A percentile compares a stretch with the other conserved stretches of the same genome.
phyloP scores from a whole-genome alignment of 2,113 vertebrate species.

The Blennius ocellaris region DNA sequence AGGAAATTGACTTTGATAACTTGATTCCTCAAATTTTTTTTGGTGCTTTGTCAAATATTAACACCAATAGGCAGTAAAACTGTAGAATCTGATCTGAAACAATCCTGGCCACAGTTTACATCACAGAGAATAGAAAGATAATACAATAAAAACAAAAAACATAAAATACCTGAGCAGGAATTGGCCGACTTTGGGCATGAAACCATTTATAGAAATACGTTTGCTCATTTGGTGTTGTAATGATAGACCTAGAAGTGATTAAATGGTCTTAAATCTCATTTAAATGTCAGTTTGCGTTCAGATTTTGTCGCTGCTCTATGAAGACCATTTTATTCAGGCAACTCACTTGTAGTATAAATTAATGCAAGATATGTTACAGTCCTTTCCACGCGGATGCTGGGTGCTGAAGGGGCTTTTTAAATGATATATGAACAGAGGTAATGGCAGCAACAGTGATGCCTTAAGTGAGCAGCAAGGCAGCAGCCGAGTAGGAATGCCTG shows the following conservation, averaged over 20 bases:
- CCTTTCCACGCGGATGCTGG: neutral
- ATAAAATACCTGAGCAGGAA: too few relatives aligned
- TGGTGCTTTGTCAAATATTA: too few relatives aligned
- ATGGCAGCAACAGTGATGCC: slow-evolving; percentile 6
- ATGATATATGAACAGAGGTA: slow-evolving; percentile 13
- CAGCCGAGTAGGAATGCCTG: slow-evolving; percentile 16
- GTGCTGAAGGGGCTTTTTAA: slow-evolving; percentile 6
- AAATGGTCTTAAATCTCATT: neutral
- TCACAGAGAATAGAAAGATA: too few relatives aligned
- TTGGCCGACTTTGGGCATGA: too few relatives aligned
- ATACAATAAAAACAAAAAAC: too few relatives aligned
- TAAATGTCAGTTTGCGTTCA: too few relatives aligned
- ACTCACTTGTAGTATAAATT: neutral
- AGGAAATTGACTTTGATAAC: neutral
- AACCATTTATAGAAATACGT: neutral
- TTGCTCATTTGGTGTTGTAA: neutral
- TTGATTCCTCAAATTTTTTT: too few relatives aligned
- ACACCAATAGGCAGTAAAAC: too few relatives aligned
- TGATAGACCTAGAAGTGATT: neutral
- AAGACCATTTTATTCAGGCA: slow-evolving; percentile 11
- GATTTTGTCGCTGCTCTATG: neutral
- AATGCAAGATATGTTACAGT: neutral
- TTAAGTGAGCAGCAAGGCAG: slow-evolving; percentile 37
- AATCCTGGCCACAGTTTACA: too few relatives aligned
- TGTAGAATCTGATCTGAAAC: too few relatives aligned